Percentiles rank a stretch among this genome's conserved stretches.
Evolutionary conservation across 2,113 vertebrate species (phyloP).

Genomic region (Leucopsar rothschildi): DNA sequence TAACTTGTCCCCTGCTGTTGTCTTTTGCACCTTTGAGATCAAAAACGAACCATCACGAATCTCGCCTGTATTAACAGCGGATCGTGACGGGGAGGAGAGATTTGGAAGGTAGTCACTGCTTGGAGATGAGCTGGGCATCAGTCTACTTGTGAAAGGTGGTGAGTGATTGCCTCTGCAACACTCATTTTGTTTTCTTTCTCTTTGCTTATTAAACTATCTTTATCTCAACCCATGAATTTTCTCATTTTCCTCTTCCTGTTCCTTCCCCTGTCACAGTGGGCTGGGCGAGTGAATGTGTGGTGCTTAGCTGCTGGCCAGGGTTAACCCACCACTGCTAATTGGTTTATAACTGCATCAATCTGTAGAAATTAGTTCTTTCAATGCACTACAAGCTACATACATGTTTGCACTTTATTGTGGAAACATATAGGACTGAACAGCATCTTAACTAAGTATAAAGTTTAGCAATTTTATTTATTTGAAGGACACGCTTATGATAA

Average conservation of each 20-base stretch:
- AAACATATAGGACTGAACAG: neutral
- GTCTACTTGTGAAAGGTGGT: neutral
- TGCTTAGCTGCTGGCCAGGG: neutral
- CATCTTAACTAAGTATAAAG: neutral
- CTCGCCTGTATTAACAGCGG: no score
- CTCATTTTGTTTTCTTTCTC: neutral
- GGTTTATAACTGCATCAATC: neutral
- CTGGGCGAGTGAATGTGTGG: neutral
- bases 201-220: neutral
- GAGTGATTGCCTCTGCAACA: neutral
- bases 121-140: neutral
- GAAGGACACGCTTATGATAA: neutral
- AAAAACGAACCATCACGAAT: no score
- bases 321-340: neutral
- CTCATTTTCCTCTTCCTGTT: neutral
- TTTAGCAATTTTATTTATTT: neutral
- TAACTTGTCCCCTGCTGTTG: no score
- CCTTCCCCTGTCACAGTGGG: neutral
- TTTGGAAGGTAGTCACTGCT: neutral
- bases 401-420: neutral
- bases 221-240: neutral
- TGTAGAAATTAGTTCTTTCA: neutral
- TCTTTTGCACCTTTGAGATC: no score
- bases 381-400: neutral
- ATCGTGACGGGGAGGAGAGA: neutral